phyloP scores from a whole-genome alignment of 92 coral and sea anemone species.

The Montipora capitata region DNA sequence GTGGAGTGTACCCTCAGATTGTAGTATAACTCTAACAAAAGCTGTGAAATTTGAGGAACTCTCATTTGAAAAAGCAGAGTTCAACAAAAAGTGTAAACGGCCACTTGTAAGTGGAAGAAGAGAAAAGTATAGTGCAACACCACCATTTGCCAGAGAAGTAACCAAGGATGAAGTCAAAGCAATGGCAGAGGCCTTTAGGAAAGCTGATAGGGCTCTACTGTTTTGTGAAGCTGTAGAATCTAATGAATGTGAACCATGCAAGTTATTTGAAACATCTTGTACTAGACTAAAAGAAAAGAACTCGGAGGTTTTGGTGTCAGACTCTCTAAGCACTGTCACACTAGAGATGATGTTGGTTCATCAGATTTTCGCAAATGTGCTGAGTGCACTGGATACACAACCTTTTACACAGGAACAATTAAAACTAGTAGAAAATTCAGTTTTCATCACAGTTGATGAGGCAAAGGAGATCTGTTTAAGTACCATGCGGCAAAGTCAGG shows the following conservation, averaged over 20 bases:
- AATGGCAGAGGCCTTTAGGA: constrained; percentile 61
- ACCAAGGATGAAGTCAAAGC: constrained; percentile 56
- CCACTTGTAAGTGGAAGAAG: constrained; percentile 53
- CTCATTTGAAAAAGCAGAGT: too few species aligned
- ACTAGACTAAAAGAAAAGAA: constrained; percentile 20
- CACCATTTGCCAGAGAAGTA: constrained; percentile 76
- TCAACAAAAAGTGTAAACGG: too few species aligned
- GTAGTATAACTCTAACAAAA: too few species aligned
- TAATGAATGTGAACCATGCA: constrained; percentile 58
- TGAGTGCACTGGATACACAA: constrained; percentile 9
- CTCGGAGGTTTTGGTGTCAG: not conserved
- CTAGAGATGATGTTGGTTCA: constrained; percentile 25
- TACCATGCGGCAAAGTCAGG: constrained; percentile 41
- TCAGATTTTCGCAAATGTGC: constrained; percentile 36
- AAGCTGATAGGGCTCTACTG: constrained; percentile 51
- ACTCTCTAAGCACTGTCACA: constrained; percentile 5
- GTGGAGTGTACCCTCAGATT: too few species aligned
- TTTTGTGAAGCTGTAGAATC: constrained; percentile 61
- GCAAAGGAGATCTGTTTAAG: constrained; percentile 52
- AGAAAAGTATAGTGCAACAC: constrained; percentile 65
- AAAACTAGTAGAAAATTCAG: not conserved
- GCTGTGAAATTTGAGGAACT: too few species aligned
- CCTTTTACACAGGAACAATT: not conserved
- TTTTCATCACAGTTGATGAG: constrained; percentile 24
- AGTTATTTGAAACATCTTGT: constrained; percentile 52